Conservation (phyloP, 2,797 vertebrate genomes). For the Monodelphis domestica region DNA sequence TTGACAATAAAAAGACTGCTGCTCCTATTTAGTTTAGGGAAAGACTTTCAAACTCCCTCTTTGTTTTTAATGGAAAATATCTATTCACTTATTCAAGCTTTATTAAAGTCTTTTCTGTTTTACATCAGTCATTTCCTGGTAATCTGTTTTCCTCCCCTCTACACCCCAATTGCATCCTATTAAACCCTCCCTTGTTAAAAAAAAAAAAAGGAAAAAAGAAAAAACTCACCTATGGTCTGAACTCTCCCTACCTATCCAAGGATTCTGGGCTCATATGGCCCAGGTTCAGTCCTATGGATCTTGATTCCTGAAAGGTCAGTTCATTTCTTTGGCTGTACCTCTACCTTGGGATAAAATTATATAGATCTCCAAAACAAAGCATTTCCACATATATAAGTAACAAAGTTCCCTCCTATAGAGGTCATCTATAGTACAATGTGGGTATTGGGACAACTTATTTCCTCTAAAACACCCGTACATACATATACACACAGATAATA, state of each 20-base stretch:
- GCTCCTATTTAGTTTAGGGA: constrained; percentile 50
- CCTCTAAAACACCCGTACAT: background rate
- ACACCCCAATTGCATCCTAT: background rate
- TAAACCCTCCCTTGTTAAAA: background rate
- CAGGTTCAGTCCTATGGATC: background rate
- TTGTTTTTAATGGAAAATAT: background rate
- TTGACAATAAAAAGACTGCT: constrained; percentile 30
- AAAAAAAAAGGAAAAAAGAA: background rate
- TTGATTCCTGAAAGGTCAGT: background rate
- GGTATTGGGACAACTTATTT: background rate
- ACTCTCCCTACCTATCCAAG: background rate
- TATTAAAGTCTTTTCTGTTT: background rate
- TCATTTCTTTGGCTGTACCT: background rate
- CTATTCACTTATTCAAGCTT: constrained; percentile 3
- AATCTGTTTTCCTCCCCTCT: background rate
- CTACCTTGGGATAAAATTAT: background rate
- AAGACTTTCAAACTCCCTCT: background rate
- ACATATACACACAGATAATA: background rate
- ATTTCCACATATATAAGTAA: background rate
- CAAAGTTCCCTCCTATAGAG: background rate
- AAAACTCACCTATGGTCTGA: background rate
- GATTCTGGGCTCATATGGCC: background rate
- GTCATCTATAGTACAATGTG: background rate
- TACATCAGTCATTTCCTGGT: background rate
- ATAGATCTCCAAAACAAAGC: background rate